Evolutionary conservation across 2,797 vertebrate genomes (phyloP), one percentile per base, ranked within the genome.

Genomic region (Alectoris magna): DNA sequence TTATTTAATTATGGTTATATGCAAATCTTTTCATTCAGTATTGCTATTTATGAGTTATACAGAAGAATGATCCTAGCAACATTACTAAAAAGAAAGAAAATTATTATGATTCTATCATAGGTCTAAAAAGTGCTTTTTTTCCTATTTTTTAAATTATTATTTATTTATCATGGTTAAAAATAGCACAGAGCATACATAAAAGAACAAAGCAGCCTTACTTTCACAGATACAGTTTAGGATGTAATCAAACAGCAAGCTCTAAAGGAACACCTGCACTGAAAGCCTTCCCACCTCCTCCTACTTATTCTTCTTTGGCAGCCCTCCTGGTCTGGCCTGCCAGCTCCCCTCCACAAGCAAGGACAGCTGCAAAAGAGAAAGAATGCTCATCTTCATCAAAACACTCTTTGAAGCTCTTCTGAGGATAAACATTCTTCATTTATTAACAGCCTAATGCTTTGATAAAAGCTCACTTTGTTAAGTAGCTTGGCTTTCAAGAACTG

Each of bases 401-500:
- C 82, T 73, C 95, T 97, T 96, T 95, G 96, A 96, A 95, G 93
- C 88, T 95, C 86, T 96, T 95, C 89, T 95, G 94, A 63, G 76
- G 90, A 93, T 89, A 95, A 97, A 96, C 90, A 93, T 90, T 91
- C 96, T 94, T 93, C 95, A 90, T 97, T 97, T 95, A 96, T 95
- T 87, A 97, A 90, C 44, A 91, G 86, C 85, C 96, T 96, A 96
- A 96, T 89, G 94, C 96, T 96, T 93, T 95, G 56, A 95, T 95
- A 92, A 97, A 97, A 96, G 95, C 95, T 91, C 77, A 89, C 97
- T 97, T 96, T 97, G 96, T 97, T 93, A 75, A 95, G 90, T 88
- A 95, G 86, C 60, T 92, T 78, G 56, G 83, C 84, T 93, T 93
- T 85, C 62, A 48, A 85, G 90, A 94, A 55, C 67, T 86, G 73